These are phyloP conservation scores for Bergia sp. DNA, from an alignment of 92 coral and sea anemone genomes.

Conservation along the genomic window DNA sequence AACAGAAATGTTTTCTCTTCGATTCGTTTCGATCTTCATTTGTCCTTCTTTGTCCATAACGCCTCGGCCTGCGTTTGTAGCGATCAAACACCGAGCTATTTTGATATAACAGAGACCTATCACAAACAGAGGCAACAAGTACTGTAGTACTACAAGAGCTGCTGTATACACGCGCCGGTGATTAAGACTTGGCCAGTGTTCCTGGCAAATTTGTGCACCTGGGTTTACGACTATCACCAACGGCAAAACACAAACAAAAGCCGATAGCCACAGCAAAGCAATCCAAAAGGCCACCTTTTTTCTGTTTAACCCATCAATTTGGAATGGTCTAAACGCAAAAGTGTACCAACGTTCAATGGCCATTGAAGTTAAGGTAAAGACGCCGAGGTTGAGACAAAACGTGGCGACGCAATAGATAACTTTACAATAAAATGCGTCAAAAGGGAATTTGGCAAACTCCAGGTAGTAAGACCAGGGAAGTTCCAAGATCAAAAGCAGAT, in stretches of 20 bases:
- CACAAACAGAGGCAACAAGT: slow-evolving; percentile 75
- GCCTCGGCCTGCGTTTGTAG: slow-evolving; percentile 11
- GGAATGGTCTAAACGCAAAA: slow-evolving; percentile 7
- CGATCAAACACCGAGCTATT: slow-evolving; percentile 76
- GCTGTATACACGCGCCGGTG: slow-evolving; percentile 79
- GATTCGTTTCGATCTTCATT: slow-evolving; percentile 51
- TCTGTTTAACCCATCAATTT: slow-evolving; percentile 13
- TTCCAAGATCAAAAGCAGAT: neutral
- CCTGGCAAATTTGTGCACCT: slow-evolving; percentile 18
- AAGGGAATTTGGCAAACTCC: slow-evolving; percentile 17
- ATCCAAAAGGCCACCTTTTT: slow-evolving; percentile 9
- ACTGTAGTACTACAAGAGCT: slow-evolving; percentile 76
- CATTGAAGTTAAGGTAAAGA: slow-evolving; percentile 35
- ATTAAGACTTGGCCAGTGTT: slow-evolving; percentile 69
- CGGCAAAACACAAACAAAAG: slow-evolving; percentile 29
- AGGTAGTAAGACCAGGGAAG: slow-evolving; percentile 29
- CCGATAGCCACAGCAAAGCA: slow-evolving; percentile 17
- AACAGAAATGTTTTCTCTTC: slow-evolving; percentile 76
- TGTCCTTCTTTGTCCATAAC: slow-evolving; percentile 19
- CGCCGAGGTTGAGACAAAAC: slow-evolving; percentile 21
- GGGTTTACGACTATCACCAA: slow-evolving; percentile 25
- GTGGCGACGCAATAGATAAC: neutral
- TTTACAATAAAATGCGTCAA: slow-evolving; percentile 10
- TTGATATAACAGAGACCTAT: slow-evolving; percentile 83
- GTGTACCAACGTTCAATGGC: slow-evolving; percentile 37